These are phyloP conservation scores for Physeter macrocephalus DNA, from an alignment of 2,113 vertebrate genomes.

Conservation along the genomic window DNA sequence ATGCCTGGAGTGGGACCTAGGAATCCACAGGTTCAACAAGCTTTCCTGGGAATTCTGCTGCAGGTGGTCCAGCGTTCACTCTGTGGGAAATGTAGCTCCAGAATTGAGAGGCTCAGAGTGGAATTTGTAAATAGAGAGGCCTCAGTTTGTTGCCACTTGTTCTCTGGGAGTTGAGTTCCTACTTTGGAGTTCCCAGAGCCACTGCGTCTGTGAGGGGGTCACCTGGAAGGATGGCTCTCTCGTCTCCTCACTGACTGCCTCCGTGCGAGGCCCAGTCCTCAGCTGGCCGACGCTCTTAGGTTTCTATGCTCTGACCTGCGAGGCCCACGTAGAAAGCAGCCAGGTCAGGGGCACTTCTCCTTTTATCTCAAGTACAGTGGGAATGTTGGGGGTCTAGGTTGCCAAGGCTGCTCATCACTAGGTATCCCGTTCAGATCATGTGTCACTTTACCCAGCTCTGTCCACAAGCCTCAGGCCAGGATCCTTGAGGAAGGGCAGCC, in stretches of 20 bases:
- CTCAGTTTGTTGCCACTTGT: neutral
- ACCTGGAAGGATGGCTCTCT: neutral
- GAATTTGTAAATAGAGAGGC: neutral
- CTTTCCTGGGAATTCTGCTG: slow-evolving; percentile 9
- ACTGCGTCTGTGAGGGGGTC: neutral
- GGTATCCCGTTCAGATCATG: neutral
- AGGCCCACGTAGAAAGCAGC: neutral
- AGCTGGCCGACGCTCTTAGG: neutral
- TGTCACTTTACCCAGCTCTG: neutral
- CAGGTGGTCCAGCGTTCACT: neutral
- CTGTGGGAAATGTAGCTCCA: neutral
- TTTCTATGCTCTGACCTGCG: neutral
- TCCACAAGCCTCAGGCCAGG: neutral
- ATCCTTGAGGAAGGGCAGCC: neutral
- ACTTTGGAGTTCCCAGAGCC: neutral
- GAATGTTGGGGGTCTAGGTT: neutral
- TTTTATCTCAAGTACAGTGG: neutral
- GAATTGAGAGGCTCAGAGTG: neutral
- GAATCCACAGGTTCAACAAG: neutral
- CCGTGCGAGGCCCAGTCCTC: neutral
- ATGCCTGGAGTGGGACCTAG: neutral
- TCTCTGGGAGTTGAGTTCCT: neutral
- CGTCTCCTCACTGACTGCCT: neutral
- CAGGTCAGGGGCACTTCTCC: neutral
- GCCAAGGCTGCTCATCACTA: neutral